These are phyloP conservation scores for Spatulosminthurus flaviceps DNA, from an alignment of 2,888 invertebrate species.

Conservation along the genomic window DNA sequence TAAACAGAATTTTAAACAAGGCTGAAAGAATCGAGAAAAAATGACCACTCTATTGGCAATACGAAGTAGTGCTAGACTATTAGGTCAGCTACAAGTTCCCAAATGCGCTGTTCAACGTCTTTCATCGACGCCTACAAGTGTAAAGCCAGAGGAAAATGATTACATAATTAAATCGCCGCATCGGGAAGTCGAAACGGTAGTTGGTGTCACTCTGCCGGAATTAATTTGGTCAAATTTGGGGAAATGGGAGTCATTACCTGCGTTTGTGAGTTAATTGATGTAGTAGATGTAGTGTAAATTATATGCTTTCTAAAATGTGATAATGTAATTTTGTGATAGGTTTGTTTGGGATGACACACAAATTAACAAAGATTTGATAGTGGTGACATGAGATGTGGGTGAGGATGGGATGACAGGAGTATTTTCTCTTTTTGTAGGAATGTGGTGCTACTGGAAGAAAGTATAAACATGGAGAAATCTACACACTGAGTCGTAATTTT, in stretches of 20 bases:
- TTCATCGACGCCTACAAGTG: not conserved
- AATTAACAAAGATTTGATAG: no score
- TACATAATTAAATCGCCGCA: conserved; percentile 16
- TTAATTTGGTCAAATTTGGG: no score
- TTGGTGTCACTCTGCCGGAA: no score
- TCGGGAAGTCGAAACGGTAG: not conserved
- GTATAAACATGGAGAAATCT: conserved; percentile 55
- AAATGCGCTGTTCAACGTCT: not conserved
- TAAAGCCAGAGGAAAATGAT: not conserved
- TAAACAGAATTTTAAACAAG: no score
- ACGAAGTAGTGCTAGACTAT: not conserved
- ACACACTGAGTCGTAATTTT: conserved; percentile 60
- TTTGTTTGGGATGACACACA: no score
- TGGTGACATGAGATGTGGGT: no score
- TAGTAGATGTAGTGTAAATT: no score
- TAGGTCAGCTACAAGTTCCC: not conserved
- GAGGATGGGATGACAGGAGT: not conserved
- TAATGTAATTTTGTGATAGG: no score
- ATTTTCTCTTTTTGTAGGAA: conserved; percentile 49
- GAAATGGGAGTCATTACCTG: no score
- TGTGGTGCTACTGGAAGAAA: conserved; percentile 55
- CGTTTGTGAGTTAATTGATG: not conserved
- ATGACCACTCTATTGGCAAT: conserved; percentile 6
- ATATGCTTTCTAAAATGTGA: no score
- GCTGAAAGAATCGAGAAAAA: not conserved